Evolutionary conservation across 2,113 vertebrate genomes (phyloP), one percentile per base, ranked within the genome.

Genomic region (Catharus minimus): DNA sequence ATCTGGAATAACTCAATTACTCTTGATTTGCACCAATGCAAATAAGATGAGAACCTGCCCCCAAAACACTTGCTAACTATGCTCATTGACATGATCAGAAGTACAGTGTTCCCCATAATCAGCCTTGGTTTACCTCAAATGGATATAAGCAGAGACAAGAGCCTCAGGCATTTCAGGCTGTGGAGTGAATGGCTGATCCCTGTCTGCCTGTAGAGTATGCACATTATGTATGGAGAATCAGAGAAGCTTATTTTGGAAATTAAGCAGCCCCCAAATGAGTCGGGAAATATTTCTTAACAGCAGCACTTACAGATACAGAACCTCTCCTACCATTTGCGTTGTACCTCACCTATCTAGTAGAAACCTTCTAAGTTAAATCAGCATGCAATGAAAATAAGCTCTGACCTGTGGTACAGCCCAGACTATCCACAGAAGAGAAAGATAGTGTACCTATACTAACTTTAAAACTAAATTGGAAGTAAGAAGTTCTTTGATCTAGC

Each of bases 61-160:
- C 69, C 78, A 92, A 87, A 95, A 94, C 84, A 79, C 92, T 95
- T 86, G 61, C 90, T 90, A 79, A 88, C 74, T 88, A 61, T 88
- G 69, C 66, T 94, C 77, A 73, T 75, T 90, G 93, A 86, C 90
- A 68, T 93, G 92, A 95, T 96, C 95, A 95, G 90, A 88, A 95
- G 69, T 88, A 95, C 88, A 81, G 83, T 82, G 94, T 73, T 95
- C 76, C 69, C 66, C 86, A 5, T 92, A 94, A 96, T 95, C 92
- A 96, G 73, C 85, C 80, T 82, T 88, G 73, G 79, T 95, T 95
- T 95, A 93, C 90, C 86, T 95, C 93, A 95, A 94, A 95, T 90
- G 92, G 88, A 88, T 95, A 95, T 94, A 88, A 94, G 90, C 80
- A 93, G 83, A 94, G 93, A 95, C 93, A 96, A 94, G 82, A 92